These are phyloP conservation scores for Dendrolimus houi DNA, from an alignment of 2,888 invertebrate species.

Conservation along the genomic window DNA sequence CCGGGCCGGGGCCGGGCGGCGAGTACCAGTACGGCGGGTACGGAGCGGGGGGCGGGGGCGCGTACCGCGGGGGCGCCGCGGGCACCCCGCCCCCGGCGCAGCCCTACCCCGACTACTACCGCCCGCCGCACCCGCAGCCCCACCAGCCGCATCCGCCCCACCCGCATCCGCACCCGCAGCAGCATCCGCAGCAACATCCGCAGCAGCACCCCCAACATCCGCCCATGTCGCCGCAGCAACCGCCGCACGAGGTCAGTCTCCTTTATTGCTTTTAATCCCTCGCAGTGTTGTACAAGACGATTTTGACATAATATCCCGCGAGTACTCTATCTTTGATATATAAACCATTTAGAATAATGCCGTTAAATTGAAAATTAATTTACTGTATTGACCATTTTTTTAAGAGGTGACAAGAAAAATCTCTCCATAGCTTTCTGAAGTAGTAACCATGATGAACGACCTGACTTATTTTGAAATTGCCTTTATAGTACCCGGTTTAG, in stretches of 20 bases:
- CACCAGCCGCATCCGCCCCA: conserved; percentile 31
- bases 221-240: conserved; percentile 31
- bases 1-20: conserved; percentile 32
- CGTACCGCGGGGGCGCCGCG: conserved; percentile 47
- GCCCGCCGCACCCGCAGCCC: conserved; percentile 47
- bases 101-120: conserved; percentile 60
- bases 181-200: conserved; percentile 20
- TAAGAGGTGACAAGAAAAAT: too few species aligned
- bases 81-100: conserved; percentile 51
- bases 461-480: too few species aligned
- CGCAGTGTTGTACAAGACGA: too few species aligned
- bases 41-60: conserved; percentile 67
- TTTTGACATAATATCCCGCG: too few species aligned
- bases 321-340: too few species aligned
- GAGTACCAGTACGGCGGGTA: conserved; percentile 63
- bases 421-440: too few species aligned
- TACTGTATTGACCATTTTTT: too few species aligned
- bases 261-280: too few species aligned
- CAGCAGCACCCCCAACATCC: conserved; percentile 28
- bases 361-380: too few species aligned
- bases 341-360: too few species aligned
- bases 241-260: conserved; percentile 40
- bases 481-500: too few species aligned
- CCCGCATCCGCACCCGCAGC: conserved; percentile 28
- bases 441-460: too few species aligned